Evolutionary conservation across 1,140 invertebrate genomes (phyloP), one percentile per base, ranked within the genome.

Genomic region (Oryctes rhinoceros): DNA sequence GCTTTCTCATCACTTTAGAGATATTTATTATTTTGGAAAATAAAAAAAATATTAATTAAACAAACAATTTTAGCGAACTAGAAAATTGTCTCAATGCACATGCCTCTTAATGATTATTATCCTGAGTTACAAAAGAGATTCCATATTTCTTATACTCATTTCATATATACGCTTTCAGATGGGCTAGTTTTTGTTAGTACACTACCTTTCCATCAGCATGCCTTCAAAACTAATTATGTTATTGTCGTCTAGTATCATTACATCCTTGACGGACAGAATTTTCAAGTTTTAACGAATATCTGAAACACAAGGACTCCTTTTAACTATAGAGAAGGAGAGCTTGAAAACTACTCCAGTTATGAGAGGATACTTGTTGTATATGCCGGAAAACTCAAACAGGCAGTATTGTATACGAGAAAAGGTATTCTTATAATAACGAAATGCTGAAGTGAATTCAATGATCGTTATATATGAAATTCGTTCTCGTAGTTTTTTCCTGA

Each of bases 301-400:
- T 35, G 35, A 71, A 71, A 24, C 1, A 71, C 65, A 20, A 71
- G 65, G 20, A 71, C 24, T 35, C 18, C 13, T 13, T 30, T 9
- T 37, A 71, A 13, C 65, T 35, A 35, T 71, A 30, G 24, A 9
- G 11, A 35, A 71, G 3, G 35, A 71, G 35, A 71, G 65, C 65
- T 15, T 71, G 65, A 71, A 67, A 71, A 71, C 53, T 71, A 71
- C 35, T 71, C 65, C 35, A 10, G 18, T 10, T 5, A 37, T 15
- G 35, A 37, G 35, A 71, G 65, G 35, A 71, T 71, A 37, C 65
- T 71, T 71, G 65, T 71, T 71, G 11, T 71, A 71, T 71, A 71
- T 37, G 24, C 11, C 65, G 9, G 35, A 71, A 71, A 24, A 71
- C 35, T 35, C 35, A 30, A 9, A 35, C 65, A 71, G 13, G 65